A percentile compares a stretch with the other conserved stretches of the same genome.
These are phyloP conservation scores for Arctocebus calabarensis DNA, from an alignment of 2,797 vertebrate genomes.

Conservation along the genomic window DNA sequence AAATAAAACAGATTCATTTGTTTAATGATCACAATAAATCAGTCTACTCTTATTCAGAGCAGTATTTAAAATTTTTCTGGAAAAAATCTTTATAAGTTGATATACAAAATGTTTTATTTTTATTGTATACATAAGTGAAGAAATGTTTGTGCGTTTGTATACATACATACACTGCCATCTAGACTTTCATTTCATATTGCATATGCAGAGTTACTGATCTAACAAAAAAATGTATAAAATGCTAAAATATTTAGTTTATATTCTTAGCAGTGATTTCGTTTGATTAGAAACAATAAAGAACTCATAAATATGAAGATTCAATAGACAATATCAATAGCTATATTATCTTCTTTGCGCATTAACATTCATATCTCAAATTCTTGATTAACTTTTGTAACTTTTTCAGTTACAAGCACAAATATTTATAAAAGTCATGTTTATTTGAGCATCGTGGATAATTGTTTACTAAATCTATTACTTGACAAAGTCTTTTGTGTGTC, in stretches of 20 bases:
- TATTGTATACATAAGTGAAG: neutral
- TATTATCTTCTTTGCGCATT: neutral
- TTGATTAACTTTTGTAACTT: neutral
- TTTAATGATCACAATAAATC: neutral
- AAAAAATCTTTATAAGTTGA: neutral
- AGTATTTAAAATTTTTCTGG: neutral
- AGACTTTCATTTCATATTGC: neutral
- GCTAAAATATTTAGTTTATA: neutral
- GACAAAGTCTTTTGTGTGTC: neutral
- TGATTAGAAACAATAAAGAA: neutral
- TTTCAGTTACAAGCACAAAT: neutral
- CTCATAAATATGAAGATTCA: neutral
- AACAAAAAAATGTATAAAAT: neutral
- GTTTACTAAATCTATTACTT: neutral
- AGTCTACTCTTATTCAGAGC: neutral
- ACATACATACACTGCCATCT: neutral
- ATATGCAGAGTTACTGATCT: neutral
- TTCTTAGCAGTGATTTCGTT: neutral
- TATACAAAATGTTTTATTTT: neutral
- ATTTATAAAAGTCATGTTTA: neutral
- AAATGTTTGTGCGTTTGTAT: neutral
- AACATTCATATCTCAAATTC: neutral
- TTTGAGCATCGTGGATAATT: neutral
- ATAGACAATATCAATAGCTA: neutral
- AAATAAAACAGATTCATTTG: neutral